Evolutionary conservation across 2,113 vertebrate genomes (phyloP).

Genomic region (Aegotheles bennettii): DNA sequence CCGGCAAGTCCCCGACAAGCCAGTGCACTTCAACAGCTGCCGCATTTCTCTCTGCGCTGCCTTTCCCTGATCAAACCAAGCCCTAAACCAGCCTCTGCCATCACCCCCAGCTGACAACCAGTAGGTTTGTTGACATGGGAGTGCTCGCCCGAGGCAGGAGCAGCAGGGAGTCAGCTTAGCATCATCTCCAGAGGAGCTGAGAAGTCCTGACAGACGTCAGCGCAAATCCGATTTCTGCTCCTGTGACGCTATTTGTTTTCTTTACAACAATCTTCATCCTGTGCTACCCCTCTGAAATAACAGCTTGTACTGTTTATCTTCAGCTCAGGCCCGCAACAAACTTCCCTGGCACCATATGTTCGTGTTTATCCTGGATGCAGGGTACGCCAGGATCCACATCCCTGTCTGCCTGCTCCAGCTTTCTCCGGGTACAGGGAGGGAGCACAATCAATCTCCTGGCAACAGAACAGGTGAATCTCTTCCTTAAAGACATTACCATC

Average conservation of each 20-base stretch:
- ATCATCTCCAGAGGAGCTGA: fast-evolving
- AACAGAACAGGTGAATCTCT: neutral
- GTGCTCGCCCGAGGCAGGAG: neutral
- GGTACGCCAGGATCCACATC: neutral
- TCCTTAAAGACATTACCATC: neutral
- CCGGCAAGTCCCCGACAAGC: neutral
- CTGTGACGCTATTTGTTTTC: neutral
- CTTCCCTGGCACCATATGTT: neutral
- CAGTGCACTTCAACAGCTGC: neutral
- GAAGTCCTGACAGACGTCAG: neutral
- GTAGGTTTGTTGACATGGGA: too few species aligned
- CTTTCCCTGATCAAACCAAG: neutral
- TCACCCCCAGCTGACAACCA: neutral
- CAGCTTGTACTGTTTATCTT: neutral
- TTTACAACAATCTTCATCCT: neutral
- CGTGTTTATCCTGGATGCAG: neutral
- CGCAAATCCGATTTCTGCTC: neutral
- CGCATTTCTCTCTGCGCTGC: too few species aligned
- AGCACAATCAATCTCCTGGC: neutral
- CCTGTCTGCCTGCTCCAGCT: neutral
- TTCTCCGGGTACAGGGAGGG: fast-evolving
- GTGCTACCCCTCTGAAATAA: neutral
- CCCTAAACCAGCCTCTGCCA: neutral
- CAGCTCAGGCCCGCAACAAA: neutral
- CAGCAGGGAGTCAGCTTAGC: neutral